Percentiles rank a stretch among this genome's conserved stretches.
phyloP scores from a whole-genome alignment of 2,113 vertebrate species.

The Gasterosteus aculeatus region DNA sequence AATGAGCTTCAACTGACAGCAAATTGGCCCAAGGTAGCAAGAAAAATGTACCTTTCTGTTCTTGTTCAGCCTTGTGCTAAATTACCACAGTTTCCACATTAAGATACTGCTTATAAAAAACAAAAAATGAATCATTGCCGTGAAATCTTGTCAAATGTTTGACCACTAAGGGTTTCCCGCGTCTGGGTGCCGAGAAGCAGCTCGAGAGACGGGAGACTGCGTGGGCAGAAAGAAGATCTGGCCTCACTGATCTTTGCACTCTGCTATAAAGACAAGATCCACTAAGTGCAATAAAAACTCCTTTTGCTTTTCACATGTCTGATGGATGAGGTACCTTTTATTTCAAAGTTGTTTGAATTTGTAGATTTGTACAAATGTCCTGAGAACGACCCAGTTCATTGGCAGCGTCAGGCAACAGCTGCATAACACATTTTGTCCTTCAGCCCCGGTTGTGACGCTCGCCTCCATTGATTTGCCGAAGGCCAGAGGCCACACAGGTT shows the following conservation, averaged over 20 bases:
- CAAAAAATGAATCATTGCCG: neutral
- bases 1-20: neutral
- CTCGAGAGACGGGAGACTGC: neutral
- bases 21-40: conserved; percentile 20
- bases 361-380: conserved; percentile 36
- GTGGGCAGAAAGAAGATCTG: conserved; percentile 3
- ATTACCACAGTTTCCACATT: conserved; percentile 44
- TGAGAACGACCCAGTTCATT: conserved; percentile 32
- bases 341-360: conserved; percentile 29
- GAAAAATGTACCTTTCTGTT: conserved; percentile 28
- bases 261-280: neutral
- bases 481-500: conserved; percentile 52
- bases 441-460: conserved; percentile 40
- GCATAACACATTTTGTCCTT: conserved; percentile 54
- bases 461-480: conserved; percentile 31
- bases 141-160: conserved; percentile 21
- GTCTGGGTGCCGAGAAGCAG: neutral
- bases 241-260: conserved; percentile 6
- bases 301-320: conserved; percentile 28
- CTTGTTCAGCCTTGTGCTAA: conserved; percentile 36
- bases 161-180: conserved; percentile 3
- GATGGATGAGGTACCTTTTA: conserved; percentile 27
- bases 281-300: conserved; percentile 6
- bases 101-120: conserved; percentile 4
- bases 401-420: conserved; percentile 41